Evolutionary conservation across 2,888 invertebrate species (phyloP).

Genomic region (Geotrupes spiniger): DNA sequence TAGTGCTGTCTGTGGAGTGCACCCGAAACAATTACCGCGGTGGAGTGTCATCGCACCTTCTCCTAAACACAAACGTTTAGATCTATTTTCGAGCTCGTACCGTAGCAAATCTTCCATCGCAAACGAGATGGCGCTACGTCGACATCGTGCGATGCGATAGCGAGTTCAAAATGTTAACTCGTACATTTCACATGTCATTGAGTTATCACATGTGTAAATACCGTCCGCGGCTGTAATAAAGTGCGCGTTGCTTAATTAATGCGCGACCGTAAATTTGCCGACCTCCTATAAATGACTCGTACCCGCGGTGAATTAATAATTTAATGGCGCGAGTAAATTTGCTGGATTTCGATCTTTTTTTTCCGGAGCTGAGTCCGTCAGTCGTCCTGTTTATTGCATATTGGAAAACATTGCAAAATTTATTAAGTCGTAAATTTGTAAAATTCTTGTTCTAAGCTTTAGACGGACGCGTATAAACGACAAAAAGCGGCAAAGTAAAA

Average conservation of each 20-base stretch:
- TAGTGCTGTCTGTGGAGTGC: too few relatives aligned
- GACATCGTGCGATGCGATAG: constrained; percentile 15
- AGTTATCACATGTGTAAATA: constrained; percentile 26
- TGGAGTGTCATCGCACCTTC: constrained; percentile 1
- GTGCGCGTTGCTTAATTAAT: constrained; percentile 23
- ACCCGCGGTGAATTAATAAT: constrained; percentile 15
- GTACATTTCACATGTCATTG: constrained; percentile 22
- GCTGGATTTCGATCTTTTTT: constrained; percentile 6
- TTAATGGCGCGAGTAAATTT: constrained; percentile 6
- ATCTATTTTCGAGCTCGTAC: constrained; percentile 8
- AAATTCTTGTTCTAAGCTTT: too few relatives aligned
- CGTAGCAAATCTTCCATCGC: constrained; percentile 1
- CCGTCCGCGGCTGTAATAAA: constrained; percentile 10
- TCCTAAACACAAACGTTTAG: constrained; percentile 14
- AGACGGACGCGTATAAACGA: too few relatives aligned
- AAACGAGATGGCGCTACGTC: constrained; percentile 7
- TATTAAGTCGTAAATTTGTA: too few relatives aligned
- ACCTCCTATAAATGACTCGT: constrained; percentile 12
- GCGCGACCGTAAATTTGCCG: constrained; percentile 24
- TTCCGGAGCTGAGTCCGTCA: constrained; percentile 1
- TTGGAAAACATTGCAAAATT: too few relatives aligned
- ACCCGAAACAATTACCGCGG: too few relatives aligned
- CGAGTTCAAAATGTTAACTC: constrained; percentile 24
- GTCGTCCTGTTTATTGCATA: neutral
- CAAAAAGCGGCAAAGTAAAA: too few relatives aligned